Evolutionary conservation across 2,113 vertebrate species (phyloP), one percentile per base, ranked within the genome.

Genomic region (Microcebus ravelobensis): DNA sequence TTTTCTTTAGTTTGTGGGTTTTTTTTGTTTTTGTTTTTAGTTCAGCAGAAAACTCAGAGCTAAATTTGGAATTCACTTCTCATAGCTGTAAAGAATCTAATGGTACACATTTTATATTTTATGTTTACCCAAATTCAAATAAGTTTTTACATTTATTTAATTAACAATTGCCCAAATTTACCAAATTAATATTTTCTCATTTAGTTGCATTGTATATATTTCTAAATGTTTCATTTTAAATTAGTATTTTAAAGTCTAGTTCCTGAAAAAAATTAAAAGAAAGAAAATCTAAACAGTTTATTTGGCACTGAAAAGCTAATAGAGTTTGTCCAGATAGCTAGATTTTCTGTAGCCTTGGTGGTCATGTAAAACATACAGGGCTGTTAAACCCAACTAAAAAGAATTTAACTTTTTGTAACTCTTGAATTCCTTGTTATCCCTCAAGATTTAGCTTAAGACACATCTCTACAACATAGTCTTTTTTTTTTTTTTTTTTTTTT

Each of bases 251-350:
- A 57, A 1, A 50, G 1, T 90, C 45, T 23, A 63, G 39, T 59
- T 73, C 15, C 34, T 55, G 29, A 48, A 39, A 52, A 94, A 34
- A 63, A 70, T 89, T 42, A 57, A 77, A 71, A 2, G 1, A 57
- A 59, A 57, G 8, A 50, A 59, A 68, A 55, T 14, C 21, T 82
- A n/a, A 81, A 67, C 21, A 36, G 0, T 63, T 27, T 17, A 42
- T 5, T 12, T 3, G 48, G 48, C 45, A 52, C 21, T 61, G 7
- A 84, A 55, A 71, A 76, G 34, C 29, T 90, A 55, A 25, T 42
- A 8, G 3, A 65, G 18, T 36, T 13, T 21, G 12, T 1, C 0
- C 3, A 65, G 1, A 31, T 20, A 8, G 15, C 63, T 45, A 57
- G 7, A 61, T 36, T 87, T 77, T 82, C 31, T 91, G 3, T 71